Base-by-base conservation (phyloP, 2,888 invertebrate species). In the Nomada hirtipes region DNA sequence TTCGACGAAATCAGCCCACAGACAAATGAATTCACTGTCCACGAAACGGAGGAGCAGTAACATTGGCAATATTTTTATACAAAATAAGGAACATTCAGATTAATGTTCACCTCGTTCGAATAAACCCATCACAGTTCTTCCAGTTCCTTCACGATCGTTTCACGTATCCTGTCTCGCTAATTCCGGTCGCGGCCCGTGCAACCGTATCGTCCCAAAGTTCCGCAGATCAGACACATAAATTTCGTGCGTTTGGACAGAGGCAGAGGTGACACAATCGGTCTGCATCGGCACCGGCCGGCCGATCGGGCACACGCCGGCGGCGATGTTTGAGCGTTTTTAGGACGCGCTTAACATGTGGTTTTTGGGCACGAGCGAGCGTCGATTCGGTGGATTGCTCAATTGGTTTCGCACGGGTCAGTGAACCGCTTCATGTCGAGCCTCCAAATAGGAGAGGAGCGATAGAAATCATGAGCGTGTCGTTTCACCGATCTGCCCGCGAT, bases 401-500 rank as follows among this genome's bases (percentile, higher is more conserved):
- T 68, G 63, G 63, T 78, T 78, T 78, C 63, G 74, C 74, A 55
- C 10, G 63, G 78, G 74, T 74, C 74, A 52, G 15, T 63, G 78
- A 78, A 67, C 78, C 29, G 13, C 26, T 2, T 4, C 4, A 10
- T 11, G n/a, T 4, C 50, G 23, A 23, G 29, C 4, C 26, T 18
- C 47, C 11, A 53, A 71, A 76, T 76, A 71, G 65, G 76, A 71
- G 76, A 23, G 13, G 57, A 65, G 57, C 23, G 20, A 67, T 71
- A 71, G 60, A 76, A 76, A 67, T 59, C 47, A 11, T 15, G 26
- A 52, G 53, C 42, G 65, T 72, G 65, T 65, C 72, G 64, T 73
- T 77, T 36, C 18, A 60, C n/a, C 53, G 10, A 77, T 77, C 50
- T 42, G 18, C 7, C 36, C 36, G 36, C 36, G 36, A 36, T 36